A percentile compares a stretch with the other conserved stretches of the same genome.
Conservation (phyloP, 2,888 invertebrate species). For the Phymatocera aterrima region DNA sequence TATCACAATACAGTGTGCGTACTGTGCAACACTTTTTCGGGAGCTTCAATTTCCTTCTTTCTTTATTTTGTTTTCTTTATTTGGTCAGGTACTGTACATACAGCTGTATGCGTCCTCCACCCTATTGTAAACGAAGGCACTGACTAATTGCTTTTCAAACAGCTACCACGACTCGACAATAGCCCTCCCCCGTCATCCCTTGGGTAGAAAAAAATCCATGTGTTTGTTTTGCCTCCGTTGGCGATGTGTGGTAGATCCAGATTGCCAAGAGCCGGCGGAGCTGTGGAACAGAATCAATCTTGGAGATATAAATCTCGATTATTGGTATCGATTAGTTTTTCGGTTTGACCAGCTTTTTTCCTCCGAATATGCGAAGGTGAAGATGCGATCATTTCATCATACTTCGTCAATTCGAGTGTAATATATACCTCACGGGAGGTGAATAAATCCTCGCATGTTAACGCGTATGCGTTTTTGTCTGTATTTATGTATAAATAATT, state of each 20-base stretch:
- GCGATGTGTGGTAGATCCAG: neutral
- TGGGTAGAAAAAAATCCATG: neutral
- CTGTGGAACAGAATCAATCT: neutral
- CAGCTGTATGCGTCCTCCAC: too few species aligned
- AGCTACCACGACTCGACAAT: constrained; percentile 7
- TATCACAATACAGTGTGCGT: neutral
- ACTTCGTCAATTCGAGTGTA: too few species aligned
- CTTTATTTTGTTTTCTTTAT: neutral
- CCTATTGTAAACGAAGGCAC: constrained; percentile 22
- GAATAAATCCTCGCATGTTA: too few species aligned
- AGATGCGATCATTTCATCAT: too few species aligned
- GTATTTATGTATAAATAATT: neutral
- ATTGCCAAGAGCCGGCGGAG: neutral
- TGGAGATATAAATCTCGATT: constrained; percentile 1
- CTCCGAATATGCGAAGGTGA: neutral
- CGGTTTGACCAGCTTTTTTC: too few species aligned
- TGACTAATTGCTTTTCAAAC: constrained; percentile 38
- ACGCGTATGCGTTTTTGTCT: too few species aligned
- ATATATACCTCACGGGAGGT: too few species aligned
- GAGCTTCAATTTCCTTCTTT: neutral
- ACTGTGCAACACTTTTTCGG: neutral
- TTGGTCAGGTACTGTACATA: neutral
- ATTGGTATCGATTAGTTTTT: too few species aligned
- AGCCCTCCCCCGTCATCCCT: neutral
- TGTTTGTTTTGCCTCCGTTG: constrained; percentile 3